Evolutionary conservation across 2,797 vertebrate genomes (phyloP).

Genomic region (Gymnoscopelus microlampas): DNA sequence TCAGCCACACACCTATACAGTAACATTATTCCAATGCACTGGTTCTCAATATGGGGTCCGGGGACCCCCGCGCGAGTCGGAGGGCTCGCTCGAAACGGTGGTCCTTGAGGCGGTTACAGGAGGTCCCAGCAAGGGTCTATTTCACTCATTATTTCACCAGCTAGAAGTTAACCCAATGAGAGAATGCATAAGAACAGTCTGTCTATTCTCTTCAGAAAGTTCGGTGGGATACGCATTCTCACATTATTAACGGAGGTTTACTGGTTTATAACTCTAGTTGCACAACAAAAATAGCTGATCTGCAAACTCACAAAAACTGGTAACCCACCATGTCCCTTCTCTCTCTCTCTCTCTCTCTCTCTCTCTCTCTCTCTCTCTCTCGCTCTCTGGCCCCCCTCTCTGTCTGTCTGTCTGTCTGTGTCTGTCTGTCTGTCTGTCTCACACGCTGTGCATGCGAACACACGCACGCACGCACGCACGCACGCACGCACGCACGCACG

Average conservation of each 20-base stretch:
- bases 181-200: no score
- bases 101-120: no score
- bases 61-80: no score
- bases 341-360: not conserved
- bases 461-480: constrained; percentile 42
- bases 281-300: constrained; percentile 25
- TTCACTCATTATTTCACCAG: no score
- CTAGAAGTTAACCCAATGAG: no score
- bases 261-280: constrained; percentile 47
- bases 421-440: not conserved
- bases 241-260: not conserved
- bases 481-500: constrained; percentile 21
- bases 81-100: no score
- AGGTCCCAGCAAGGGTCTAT: no score
- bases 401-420: not conserved
- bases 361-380: constrained; percentile 42
- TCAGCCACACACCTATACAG: constrained; percentile 19
- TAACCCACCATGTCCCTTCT: constrained; percentile 35
- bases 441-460: constrained; percentile 23
- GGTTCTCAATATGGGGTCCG: no score
- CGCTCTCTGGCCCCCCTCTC: not conserved
- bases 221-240: no score
- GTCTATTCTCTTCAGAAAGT: no score
- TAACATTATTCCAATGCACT: no score
- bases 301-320: no score